Evolutionary conservation across 35 echinoderm and acorn worm genomes (phyloP).

Genomic region (Patiria miniata): DNA sequence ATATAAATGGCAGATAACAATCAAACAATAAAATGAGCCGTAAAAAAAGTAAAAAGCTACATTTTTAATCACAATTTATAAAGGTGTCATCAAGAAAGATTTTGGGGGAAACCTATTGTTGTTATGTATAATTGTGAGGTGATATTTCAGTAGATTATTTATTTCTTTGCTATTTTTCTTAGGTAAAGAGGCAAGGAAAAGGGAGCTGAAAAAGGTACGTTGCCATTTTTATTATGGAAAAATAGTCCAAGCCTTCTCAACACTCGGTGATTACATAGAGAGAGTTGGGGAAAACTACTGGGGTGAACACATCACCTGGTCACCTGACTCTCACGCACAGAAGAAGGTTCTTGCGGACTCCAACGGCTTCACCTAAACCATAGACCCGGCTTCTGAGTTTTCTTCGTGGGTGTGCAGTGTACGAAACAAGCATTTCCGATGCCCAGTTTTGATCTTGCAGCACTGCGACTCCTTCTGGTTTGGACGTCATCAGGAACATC

Average conservation of each 20-base stretch:
- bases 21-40: too few relatives aligned
- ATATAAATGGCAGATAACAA: too few relatives aligned
- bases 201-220: slow-evolving; percentile 93
- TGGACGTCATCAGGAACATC: too few relatives aligned
- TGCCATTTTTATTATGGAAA: neutral
- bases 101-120: too few relatives aligned
- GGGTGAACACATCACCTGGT: neutral
- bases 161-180: slow-evolving; percentile 30
- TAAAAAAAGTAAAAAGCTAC: too few relatives aligned
- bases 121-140: too few relatives aligned
- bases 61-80: too few relatives aligned
- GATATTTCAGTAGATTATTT: too few relatives aligned
- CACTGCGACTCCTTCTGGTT: too few relatives aligned
- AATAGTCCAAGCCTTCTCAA: neutral
- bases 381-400: too few relatives aligned
- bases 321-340: neutral
- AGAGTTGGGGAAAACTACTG: neutral
- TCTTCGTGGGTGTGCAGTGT: too few relatives aligned
- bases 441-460: neutral
- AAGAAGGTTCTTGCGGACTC: neutral
- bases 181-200: slow-evolving; percentile 92
- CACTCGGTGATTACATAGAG: neutral
- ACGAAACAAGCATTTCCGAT: neutral
- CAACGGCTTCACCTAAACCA: neutral
- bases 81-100: too few relatives aligned